Conservation (phyloP, 2,797 vertebrate genomes). For the Lophius americanus region DNA sequence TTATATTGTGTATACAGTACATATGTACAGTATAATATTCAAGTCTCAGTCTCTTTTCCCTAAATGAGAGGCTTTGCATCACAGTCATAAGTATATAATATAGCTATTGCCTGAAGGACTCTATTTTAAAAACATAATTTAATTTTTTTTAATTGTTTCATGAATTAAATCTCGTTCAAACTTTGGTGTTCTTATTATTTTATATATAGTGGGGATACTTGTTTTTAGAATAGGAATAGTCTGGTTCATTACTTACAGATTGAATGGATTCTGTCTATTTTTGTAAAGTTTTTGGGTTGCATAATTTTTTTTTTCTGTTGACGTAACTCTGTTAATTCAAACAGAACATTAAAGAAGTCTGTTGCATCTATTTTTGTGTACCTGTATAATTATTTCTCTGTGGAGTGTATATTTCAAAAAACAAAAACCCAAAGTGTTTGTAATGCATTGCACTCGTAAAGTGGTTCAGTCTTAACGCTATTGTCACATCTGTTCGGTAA, state of each 20-base stretch:
- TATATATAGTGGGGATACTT: conserved; percentile 21
- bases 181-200: conserved; percentile 5
- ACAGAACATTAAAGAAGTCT: conserved; percentile 11
- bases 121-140: neutral
- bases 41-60: neutral
- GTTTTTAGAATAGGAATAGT: conserved; percentile 28
- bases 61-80: conserved; percentile 9
- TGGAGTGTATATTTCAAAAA: conserved; percentile 28
- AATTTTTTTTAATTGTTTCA: conserved; percentile 30
- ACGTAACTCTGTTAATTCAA: conserved; percentile 25
- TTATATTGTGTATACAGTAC: neutral
- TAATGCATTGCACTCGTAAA: conserved; percentile 30
- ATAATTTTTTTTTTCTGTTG: conserved; percentile 42
- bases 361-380: conserved; percentile 30
- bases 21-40: conserved; percentile 11
- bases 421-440: conserved; percentile 23
- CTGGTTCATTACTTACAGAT: conserved; percentile 32
- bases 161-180: conserved; percentile 42
- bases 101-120: too few species aligned
- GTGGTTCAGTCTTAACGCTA: neutral
- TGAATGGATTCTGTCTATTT: conserved; percentile 55
- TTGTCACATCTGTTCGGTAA: conserved; percentile 23
- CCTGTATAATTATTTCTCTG: conserved; percentile 15
- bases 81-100: neutral
- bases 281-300: conserved; percentile 50